Percentiles rank a stretch among this genome's conserved stretches.
Evolutionary conservation across 2,113 vertebrate genomes (phyloP).

Genomic region (Callipepla squamata): DNA sequence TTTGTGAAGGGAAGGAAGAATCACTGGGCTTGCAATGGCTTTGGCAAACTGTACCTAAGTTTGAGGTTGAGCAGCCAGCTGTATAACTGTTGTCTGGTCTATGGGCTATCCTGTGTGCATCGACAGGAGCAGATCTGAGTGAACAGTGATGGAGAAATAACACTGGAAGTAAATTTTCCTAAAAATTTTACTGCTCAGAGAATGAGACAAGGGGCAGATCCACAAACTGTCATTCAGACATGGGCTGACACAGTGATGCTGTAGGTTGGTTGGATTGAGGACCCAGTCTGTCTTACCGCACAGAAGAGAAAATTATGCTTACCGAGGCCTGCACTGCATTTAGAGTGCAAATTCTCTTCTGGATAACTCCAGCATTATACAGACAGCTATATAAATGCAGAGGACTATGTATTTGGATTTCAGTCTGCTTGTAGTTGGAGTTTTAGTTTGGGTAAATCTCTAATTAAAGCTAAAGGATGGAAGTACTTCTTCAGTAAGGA

Average conservation of each 20-base stretch:
- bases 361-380: not conserved
- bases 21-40: not conserved
- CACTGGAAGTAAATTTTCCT: not conserved
- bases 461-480: constrained; percentile 32
- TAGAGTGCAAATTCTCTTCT: not conserved
- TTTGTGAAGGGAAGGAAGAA: not conserved
- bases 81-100: not conserved
- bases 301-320: not conserved
- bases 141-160: not conserved
- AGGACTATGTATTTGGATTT: not conserved
- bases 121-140: not conserved
- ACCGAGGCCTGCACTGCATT: not conserved
- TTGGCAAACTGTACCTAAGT: not conserved
- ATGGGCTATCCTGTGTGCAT: not conserved
- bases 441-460: not conserved
- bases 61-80: not conserved
- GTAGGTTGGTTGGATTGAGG: not conserved
- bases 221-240: not conserved
- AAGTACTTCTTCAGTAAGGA: constrained; percentile 23
- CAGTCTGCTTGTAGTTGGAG: not conserved
- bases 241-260: fast-evolving
- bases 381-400: not conserved
- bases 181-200: not conserved
- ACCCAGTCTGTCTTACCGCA: fast-evolving
- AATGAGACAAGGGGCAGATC: not conserved